Percentiles rank a stretch among this genome's conserved stretches.
Conservation (phyloP, 2,888 invertebrate species). For the Terebella lapidaria region DNA sequence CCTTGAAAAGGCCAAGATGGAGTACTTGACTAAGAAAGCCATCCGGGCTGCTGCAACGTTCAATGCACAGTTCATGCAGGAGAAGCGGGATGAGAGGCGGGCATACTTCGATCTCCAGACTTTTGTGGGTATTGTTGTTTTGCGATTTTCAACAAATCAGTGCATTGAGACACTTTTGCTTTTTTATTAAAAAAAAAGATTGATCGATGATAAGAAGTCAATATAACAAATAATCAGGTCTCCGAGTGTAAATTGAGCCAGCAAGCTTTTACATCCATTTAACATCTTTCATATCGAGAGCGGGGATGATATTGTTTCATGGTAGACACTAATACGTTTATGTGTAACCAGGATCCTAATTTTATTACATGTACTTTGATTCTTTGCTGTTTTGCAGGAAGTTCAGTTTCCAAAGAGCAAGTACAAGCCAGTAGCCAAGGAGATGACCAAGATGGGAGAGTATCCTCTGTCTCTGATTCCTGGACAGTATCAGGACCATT, state of each 20-base stretch:
- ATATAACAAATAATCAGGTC: too few relatives aligned
- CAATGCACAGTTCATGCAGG: conserved; percentile 80
- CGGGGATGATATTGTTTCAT: too few relatives aligned
- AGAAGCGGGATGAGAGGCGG: conserved; percentile 67
- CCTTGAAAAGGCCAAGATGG: conserved; percentile 46
- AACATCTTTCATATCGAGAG: too few relatives aligned
- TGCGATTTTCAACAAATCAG: too few relatives aligned
- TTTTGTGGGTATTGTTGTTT: conserved; percentile 49
- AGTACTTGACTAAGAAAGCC: conserved; percentile 45
- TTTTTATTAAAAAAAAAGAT: too few relatives aligned
- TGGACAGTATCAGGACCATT: conserved; percentile 91
- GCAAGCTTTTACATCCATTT: too few relatives aligned
- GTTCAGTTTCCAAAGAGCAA: conserved; percentile 67
- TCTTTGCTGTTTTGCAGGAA: conserved; percentile 58
- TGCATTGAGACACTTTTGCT: background rate
- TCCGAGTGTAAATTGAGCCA: too few relatives aligned
- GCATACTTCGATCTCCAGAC: conserved; percentile 91
- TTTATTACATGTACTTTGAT: too few relatives aligned
- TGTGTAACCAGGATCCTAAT: too few relatives aligned
- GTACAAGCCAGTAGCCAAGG: conserved; percentile 37
- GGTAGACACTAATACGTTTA: too few relatives aligned
- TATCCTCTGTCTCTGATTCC: conserved; percentile 93
- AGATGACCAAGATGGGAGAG: conserved; percentile 57
- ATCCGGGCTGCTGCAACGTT: conserved; percentile 64
- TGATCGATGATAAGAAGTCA: too few relatives aligned